A percentile compares a stretch with the other conserved stretches of the same genome.
Evolutionary conservation across 2,797 vertebrate genomes (phyloP).

Genomic region (Siniperca obscura): DNA sequence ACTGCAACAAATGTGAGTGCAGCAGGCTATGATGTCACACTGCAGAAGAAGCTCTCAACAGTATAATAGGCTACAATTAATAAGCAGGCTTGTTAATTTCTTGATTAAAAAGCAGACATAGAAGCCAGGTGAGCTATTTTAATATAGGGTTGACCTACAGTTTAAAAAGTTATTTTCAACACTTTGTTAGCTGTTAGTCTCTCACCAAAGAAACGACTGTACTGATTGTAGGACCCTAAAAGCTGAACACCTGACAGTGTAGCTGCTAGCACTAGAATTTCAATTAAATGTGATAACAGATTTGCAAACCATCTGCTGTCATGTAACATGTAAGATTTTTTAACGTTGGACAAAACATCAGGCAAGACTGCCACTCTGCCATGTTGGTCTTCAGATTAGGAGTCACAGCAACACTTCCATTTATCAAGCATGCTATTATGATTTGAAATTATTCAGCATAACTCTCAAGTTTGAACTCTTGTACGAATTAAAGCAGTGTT

Average conservation of each 20-base stretch:
- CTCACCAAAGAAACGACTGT: not conserved
- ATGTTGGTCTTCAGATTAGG: not conserved
- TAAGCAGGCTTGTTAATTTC: slow-evolving; percentile 19
- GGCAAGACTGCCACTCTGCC: not conserved
- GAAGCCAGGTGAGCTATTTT: slow-evolving; percentile 1
- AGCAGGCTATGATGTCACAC: not conserved
- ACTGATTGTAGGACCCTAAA: not conserved
- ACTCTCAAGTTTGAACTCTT: not conserved
- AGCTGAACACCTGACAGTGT: not conserved
- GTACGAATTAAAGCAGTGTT: not conserved
- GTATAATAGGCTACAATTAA: not conserved
- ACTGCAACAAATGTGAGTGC: slow-evolving; percentile 7
- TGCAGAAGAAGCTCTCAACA: not conserved
- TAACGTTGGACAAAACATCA: not conserved
- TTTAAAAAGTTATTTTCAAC: not conserved
- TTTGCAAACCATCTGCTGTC: slow-evolving; percentile 6
- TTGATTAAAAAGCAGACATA: slow-evolving; percentile 2
- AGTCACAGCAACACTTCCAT: not conserved
- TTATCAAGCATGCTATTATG: not conserved
- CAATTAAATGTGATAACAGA: slow-evolving; percentile 3
- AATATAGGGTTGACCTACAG: not conserved
- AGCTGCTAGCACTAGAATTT: slow-evolving; percentile 8
- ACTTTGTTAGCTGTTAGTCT: not conserved
- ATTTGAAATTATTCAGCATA: not conserved
- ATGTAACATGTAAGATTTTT: not conserved